A percentile compares a stretch with the other conserved stretches of the same genome.
Evolutionary conservation across 2,888 invertebrate species (phyloP).

Genomic region (Lottia gigantea): DNA sequence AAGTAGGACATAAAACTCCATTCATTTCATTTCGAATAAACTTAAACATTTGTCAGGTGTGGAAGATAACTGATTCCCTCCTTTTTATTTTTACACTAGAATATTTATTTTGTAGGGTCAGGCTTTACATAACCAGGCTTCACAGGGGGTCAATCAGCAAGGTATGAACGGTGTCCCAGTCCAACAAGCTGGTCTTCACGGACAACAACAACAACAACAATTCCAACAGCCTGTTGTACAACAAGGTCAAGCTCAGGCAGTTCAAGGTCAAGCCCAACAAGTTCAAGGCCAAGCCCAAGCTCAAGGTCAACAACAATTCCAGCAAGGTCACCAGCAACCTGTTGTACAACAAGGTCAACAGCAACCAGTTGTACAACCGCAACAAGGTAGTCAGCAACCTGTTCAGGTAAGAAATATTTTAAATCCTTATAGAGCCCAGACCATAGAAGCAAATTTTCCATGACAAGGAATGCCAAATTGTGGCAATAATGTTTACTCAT

Average conservation of each 20-base stretch:
- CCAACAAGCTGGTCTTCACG: not conserved
- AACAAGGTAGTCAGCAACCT: constrained; percentile 1
- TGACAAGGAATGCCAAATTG: too few relatives aligned
- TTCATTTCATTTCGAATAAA: too few relatives aligned
- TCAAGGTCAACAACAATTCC: not conserved
- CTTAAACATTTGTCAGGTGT: too few relatives aligned
- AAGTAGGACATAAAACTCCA: too few relatives aligned
- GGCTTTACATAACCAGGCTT: too few relatives aligned
- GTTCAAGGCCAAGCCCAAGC: too few relatives aligned
- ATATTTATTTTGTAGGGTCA: not conserved
- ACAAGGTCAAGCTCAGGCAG: constrained; percentile 3
- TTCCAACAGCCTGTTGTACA: constrained; percentile 3
- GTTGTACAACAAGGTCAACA: constrained; percentile 8
- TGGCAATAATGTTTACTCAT: not conserved
- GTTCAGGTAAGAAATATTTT: not conserved
- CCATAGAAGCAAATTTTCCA: too few relatives aligned
- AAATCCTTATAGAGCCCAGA: not conserved
- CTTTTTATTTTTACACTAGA: not conserved
- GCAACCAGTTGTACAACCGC: constrained; percentile 3
- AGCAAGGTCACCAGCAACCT: constrained; percentile 7
- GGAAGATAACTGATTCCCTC: too few relatives aligned
- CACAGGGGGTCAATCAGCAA: too few relatives aligned
- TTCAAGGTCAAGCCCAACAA: not conserved
- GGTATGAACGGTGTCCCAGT: not conserved
- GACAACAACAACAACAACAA: constrained; percentile 6